A percentile compares a stretch with the other conserved stretches of the same genome.
phyloP scores from a whole-genome alignment of 2,888 invertebrate species.

The Iphiclides podalirius region DNA sequence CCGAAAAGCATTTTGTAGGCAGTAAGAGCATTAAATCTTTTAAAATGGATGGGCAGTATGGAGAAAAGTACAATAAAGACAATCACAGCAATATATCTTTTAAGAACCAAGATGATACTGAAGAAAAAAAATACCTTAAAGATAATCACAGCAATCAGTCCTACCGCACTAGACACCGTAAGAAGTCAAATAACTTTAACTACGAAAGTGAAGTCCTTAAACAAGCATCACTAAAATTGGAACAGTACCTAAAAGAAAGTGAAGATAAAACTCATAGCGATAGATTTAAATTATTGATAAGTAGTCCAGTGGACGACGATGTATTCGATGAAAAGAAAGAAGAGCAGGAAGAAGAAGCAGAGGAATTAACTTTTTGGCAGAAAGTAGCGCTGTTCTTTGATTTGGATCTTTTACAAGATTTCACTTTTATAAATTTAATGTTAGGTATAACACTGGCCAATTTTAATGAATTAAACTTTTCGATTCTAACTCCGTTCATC shows the following conservation, averaged over 20 bases:
- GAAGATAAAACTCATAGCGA: conserved; percentile 46
- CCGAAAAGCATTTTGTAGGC: conserved; percentile 57
- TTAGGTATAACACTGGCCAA: conserved; percentile 85
- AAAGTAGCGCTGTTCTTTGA: conserved; percentile 85
- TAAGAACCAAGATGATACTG: conserved; percentile 62
- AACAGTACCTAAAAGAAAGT: conserved; percentile 68
- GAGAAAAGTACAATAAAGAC: conserved; percentile 62
- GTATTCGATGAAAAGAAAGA: conserved; percentile 45
- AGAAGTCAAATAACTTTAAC: conserved; percentile 79
- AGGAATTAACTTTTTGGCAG: conserved; percentile 64
- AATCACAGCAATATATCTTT: conserved; percentile 64
- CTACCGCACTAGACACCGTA: conserved; percentile 49
- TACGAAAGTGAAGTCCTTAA: conserved; percentile 81
- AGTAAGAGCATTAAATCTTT: conserved; percentile 65
- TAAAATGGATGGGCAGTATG: conserved; percentile 65
- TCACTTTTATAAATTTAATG: conserved; percentile 85
- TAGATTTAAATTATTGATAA: conserved; percentile 56
- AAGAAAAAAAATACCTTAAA: conserved; percentile 66
- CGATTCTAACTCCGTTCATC: conserved; percentile 86
- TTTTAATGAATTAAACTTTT: conserved; percentile 86
- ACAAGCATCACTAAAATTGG: conserved; percentile 76
- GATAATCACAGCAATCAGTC: conserved; percentile 73
- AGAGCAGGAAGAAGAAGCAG: conserved; percentile 33
- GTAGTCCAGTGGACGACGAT: conserved; percentile 50
- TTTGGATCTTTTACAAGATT: conserved; percentile 84